Conservation (phyloP, 2,797 vertebrate species). For the Fringilla coelebs region DNA sequence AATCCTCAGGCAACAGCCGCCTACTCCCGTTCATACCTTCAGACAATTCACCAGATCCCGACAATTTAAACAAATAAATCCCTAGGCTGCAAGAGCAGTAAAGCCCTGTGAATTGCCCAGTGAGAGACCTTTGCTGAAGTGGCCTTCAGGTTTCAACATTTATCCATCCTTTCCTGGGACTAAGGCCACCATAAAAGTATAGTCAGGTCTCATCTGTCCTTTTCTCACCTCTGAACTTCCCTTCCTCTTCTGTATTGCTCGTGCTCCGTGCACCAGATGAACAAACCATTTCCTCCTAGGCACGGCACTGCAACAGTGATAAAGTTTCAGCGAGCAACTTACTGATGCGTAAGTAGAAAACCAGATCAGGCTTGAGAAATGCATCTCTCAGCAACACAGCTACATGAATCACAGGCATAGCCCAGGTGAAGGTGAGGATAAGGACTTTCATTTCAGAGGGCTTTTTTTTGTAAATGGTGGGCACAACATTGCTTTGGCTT, state of each 20-base stretch:
- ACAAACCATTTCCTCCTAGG: background rate
- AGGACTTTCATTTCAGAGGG: background rate
- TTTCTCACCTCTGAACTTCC: background rate
- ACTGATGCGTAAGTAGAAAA: background rate
- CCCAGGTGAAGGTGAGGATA: constrained; percentile 13
- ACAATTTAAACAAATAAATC: background rate
- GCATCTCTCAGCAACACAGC: background rate
- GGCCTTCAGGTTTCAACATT: background rate
- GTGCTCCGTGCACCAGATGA: background rate
- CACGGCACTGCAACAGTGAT: background rate
- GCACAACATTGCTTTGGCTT: background rate
- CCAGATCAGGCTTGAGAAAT: background rate
- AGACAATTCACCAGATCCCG: background rate
- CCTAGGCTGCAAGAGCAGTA: background rate
- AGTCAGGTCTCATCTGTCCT: background rate
- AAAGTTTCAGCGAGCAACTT: background rate
- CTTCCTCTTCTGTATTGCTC: accelerated
- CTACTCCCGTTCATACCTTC: background rate
- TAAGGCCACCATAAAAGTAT: background rate
- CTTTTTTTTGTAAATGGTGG: background rate
- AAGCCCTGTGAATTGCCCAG: background rate
- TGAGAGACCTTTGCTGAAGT: background rate
- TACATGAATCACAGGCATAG: background rate
- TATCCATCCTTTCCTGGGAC: background rate
- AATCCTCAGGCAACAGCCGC: background rate